Evolutionary conservation across 2,113 vertebrate genomes (phyloP).

Genomic region (Pholis gunnellus): DNA sequence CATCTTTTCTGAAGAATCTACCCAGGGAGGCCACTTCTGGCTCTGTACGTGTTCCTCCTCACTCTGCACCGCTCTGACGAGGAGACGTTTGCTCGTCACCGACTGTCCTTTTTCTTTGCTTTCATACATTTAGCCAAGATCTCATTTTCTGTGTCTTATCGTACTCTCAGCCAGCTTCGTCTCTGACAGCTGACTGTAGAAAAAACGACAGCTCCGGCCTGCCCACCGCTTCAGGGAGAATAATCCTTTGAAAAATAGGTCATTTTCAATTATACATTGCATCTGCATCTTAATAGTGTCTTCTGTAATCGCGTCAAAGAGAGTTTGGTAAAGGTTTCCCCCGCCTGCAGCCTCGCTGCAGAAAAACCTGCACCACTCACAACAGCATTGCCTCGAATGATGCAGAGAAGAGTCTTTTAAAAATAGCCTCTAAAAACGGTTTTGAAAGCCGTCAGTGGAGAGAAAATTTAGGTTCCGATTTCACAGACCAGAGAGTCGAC

Average conservation of each 20-base stretch:
- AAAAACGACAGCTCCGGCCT: slow-evolving; percentile 13
- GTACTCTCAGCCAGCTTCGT: slow-evolving; percentile 10
- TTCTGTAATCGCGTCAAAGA: slow-evolving; percentile 34
- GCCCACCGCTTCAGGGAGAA: slow-evolving; percentile 28
- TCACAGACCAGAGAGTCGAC: slow-evolving; percentile 6
- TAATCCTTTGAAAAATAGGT: slow-evolving; percentile 47
- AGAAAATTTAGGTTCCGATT: slow-evolving; percentile 2
- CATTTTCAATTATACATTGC: slow-evolving; percentile 47
- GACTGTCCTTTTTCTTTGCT: slow-evolving; percentile 11
- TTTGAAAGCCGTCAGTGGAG: slow-evolving; percentile 12
- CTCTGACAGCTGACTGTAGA: slow-evolving; percentile 37
- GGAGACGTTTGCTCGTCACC: slow-evolving; percentile 43
- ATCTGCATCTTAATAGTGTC: slow-evolving; percentile 31
- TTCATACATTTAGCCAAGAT: slow-evolving; percentile 41
- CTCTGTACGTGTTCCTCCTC: slow-evolving; percentile 20
- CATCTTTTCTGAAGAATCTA: slow-evolving; percentile 20
- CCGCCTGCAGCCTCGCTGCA: background rate
- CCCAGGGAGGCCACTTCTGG: background rate
- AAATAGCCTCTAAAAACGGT: background rate
- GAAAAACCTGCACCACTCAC: slow-evolving; percentile 15
- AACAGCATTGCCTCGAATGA: background rate
- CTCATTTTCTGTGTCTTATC: slow-evolving; percentile 48
- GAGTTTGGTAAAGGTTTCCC: slow-evolving; percentile 6
- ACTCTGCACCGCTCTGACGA: slow-evolving; percentile 48
- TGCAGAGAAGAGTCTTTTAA: background rate